phyloP scores from a whole-genome alignment of 2,797 vertebrate species.

The Okamejei kenojei region DNA sequence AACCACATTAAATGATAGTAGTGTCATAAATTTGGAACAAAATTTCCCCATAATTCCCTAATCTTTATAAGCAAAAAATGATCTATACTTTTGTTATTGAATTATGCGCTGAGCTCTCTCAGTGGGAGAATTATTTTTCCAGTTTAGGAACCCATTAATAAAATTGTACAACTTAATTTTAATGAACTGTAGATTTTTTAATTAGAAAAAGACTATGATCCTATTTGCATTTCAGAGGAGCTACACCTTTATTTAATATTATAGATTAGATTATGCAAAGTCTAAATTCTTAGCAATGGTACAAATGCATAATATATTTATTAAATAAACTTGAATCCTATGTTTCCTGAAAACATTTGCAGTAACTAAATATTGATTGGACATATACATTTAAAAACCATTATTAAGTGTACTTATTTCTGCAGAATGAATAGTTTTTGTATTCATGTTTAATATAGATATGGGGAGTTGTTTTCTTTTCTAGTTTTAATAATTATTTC shows the following conservation, averaged over 20 bases:
- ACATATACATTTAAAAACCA: neutral
- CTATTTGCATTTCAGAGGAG: neutral
- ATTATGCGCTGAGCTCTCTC: neutral
- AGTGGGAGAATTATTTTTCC: neutral
- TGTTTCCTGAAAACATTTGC: neutral
- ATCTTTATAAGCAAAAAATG: neutral
- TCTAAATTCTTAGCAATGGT: neutral
- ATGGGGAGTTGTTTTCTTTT: constrained; percentile 4
- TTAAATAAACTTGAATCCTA: neutral
- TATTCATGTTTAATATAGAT: neutral
- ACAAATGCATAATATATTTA: neutral
- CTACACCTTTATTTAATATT: neutral
- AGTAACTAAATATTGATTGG: constrained; percentile 4
- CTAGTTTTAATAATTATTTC: neutral
- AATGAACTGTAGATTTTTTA: neutral
- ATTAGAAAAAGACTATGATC: neutral
- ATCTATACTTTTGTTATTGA: neutral
- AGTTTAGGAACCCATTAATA: neutral
- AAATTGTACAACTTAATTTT: neutral
- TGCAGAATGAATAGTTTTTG: constrained; percentile 9
- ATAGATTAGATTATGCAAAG: neutral
- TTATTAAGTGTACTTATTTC: constrained; percentile 1
- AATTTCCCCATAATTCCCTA: neutral
- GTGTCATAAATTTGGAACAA: neutral
- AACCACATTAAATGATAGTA: neutral